Evolutionary conservation across 2,797 vertebrate genomes (phyloP), one percentile per base, ranked within the genome.

Genomic region (Neomorphus geoffroyi): DNA sequence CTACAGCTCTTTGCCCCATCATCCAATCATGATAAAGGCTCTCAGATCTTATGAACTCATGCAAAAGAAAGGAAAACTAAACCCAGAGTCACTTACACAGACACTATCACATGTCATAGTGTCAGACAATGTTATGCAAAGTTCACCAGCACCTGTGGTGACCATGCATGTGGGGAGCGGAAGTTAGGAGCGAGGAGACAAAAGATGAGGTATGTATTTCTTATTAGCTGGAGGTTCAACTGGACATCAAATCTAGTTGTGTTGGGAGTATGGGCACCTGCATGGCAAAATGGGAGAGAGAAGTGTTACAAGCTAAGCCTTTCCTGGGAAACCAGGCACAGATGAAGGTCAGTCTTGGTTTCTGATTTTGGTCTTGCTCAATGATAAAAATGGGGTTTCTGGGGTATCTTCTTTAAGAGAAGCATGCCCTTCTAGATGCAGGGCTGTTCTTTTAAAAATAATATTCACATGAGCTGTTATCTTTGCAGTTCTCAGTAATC

Each of bases 401-500:
- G 13, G 19, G 10, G 1, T 65, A 7, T 26, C 27, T 58, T 41
- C 43, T 79, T 46, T 32, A 84, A 51, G 66, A 79, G 51, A 81
- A 93, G 74, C 4, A 18, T 39, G 28, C 3, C 41, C 22, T 91
- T 80, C 19, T 57, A 65, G 50, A 84, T n/a, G 37, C 43, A 69
- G 30, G 62, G 22, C 56, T 1, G 2, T 30, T 89, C 51, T 77
- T 73, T 35, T 21, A 78, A 90, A 78, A 73, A 41, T 37, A 51
- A 11, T 12, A 57, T 16, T 90, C 82, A 83, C 46, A 33, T 60
- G 65, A 80, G 41, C 50, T 78, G 39, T 86, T 92, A 86, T 88
- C 90, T 90, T 78, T 71, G n/a, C 72, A 33, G 41, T 74, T 93
- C 88, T 86, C 57, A 35, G 30, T 83, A 83, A 93, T 71, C 73